These are phyloP conservation scores for Pteria penguin DNA, from an alignment of 2,888 invertebrate genomes.

Conservation along the genomic window DNA sequence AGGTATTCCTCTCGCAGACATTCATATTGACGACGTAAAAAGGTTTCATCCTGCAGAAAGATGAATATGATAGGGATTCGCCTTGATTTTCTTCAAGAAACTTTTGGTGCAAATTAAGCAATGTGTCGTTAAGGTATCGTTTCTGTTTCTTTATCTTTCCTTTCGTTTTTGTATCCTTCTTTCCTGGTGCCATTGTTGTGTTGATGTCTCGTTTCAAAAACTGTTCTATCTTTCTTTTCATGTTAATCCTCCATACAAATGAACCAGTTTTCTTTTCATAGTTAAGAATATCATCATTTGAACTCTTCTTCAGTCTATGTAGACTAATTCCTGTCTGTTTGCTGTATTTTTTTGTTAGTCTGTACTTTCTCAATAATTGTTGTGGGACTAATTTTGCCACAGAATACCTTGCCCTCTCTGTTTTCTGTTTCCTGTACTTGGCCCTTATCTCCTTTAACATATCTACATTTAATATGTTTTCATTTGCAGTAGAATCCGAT, in stretches of 20 bases:
- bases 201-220: slow-evolving; percentile 44
- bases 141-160: slow-evolving; percentile 48
- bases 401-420: neutral
- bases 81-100: slow-evolving; percentile 26
- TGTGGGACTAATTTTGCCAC: neutral
- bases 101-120: slow-evolving; percentile 39
- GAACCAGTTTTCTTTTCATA: neutral
- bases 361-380: neutral
- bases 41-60: slow-evolving; percentile 47
- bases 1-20: slow-evolving; percentile 41
- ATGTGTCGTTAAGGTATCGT: slow-evolving; percentile 43
- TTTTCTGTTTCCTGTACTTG: neutral
- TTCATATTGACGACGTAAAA: slow-evolving; percentile 48
- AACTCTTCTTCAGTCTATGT: neutral
- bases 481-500: neutral
- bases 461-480: neutral
- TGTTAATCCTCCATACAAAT: neutral
- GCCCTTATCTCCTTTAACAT: neutral
- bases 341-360: neutral
- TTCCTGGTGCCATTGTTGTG: slow-evolving; percentile 46
- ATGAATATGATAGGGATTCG: slow-evolving; percentile 43
- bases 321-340: neutral
- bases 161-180: slow-evolving; percentile 41
- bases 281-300: neutral
- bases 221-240: neutral